phyloP scores from a whole-genome alignment of 1,140 invertebrate species.

The Drosophila micromelanica region DNA sequence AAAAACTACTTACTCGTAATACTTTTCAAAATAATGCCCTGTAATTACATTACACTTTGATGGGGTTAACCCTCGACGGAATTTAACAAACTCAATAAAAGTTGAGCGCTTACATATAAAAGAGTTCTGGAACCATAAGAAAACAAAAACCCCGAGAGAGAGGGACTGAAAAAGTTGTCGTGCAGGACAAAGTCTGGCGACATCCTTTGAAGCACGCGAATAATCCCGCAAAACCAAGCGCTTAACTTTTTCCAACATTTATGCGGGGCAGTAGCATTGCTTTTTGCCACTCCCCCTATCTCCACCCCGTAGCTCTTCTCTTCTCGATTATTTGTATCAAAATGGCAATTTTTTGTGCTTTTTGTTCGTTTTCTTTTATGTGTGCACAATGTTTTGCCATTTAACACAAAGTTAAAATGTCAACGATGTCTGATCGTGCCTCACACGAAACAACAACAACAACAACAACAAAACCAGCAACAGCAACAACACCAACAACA shows the following conservation, averaged over 20 bases:
- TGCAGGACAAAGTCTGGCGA: slow-evolving; percentile 60
- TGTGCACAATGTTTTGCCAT: slow-evolving; percentile 60
- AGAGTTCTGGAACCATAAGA: slow-evolving; percentile 8
- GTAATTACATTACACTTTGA: slow-evolving; percentile 38
- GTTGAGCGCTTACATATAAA: slow-evolving; percentile 34
- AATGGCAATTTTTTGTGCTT: slow-evolving; percentile 25
- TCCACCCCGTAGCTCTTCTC: background rate
- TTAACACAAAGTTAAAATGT: slow-evolving; percentile 79
- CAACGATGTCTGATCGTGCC: slow-evolving; percentile 74
- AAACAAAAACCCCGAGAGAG: slow-evolving; percentile 7
- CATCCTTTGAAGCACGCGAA: slow-evolving; percentile 76
- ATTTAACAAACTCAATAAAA: slow-evolving; percentile 71
- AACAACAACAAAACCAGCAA: slow-evolving; percentile 24
- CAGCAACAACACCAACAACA: slow-evolving; percentile 41
- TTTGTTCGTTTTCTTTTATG: slow-evolving; percentile 19
- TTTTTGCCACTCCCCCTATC: slow-evolving; percentile 11
- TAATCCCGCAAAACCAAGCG: slow-evolving; percentile 77
- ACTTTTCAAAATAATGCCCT: slow-evolving; percentile 1
- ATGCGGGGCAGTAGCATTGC: slow-evolving; percentile 41
- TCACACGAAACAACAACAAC: slow-evolving; percentile 28
- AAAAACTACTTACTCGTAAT: slow-evolving; percentile 1
- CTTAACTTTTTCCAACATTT: slow-evolving; percentile 78
- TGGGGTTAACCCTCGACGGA: slow-evolving; percentile 71
- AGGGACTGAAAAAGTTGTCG: slow-evolving; percentile 10
- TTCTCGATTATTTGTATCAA: slow-evolving; percentile 10